phyloP scores from a whole-genome alignment of 2,113 vertebrate species.

The Ammodytes dubius region DNA sequence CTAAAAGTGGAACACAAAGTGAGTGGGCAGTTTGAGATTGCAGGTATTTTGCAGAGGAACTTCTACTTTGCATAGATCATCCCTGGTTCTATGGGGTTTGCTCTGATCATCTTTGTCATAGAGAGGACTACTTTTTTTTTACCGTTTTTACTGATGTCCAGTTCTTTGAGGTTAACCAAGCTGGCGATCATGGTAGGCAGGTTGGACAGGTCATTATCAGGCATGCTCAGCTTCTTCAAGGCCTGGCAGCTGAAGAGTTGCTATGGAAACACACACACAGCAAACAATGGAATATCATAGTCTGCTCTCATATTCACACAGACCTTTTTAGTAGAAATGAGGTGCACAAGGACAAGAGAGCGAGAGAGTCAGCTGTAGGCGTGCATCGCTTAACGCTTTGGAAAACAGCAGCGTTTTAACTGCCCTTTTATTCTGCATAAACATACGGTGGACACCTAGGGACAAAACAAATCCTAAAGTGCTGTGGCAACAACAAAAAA shows the following conservation, averaged over 20 bases:
- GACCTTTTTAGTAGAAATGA: conserved; percentile 33
- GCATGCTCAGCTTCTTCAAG: conserved; percentile 96
- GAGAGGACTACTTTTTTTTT: conserved; percentile 33
- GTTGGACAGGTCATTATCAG: conserved; percentile 97
- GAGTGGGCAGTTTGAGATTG: too few species aligned
- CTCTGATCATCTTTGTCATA: neutral
- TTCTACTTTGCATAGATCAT: neutral
- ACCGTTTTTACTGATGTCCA: conserved; percentile 99
- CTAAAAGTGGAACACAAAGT: too few species aligned
- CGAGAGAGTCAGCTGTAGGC: conserved; percentile 36
- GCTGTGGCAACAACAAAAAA: conserved; percentile 11
- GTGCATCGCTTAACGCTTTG: conserved; percentile 42
- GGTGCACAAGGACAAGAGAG: conserved; percentile 10
- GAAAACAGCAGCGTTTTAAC: conserved; percentile 47
- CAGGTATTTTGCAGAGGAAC: neutral
- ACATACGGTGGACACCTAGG: conserved; percentile 8
- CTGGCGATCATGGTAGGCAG: conserved; percentile 96
- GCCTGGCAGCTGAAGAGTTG: conserved; percentile 99
- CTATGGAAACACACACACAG: conserved; percentile 78
- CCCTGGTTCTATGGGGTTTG: neutral
- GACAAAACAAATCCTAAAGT: conserved; percentile 43
- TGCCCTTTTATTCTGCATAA: conserved; percentile 57
- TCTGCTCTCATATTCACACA: conserved; percentile 45
- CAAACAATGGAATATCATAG: conserved; percentile 29
- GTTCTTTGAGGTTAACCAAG: conserved; percentile 97